A percentile compares a stretch with the other conserved stretches of the same genome.
Evolutionary conservation across 2,113 vertebrate species (phyloP).

Genomic region (Aspiorhynchus laticeps): DNA sequence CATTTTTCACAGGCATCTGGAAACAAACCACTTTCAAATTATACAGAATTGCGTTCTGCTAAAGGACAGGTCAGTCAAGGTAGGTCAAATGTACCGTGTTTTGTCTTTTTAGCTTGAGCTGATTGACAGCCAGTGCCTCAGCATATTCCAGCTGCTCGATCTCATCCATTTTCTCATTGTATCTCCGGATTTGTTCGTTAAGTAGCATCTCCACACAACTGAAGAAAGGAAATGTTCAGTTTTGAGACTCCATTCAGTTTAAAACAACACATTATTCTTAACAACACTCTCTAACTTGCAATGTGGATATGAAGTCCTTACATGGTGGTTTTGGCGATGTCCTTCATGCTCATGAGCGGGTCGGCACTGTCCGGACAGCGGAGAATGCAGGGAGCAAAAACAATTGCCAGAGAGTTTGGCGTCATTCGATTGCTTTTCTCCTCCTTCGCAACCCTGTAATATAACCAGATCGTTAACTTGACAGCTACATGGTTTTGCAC

Average conservation of each 20-base stretch:
- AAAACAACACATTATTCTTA: not conserved
- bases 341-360: constrained; percentile 95
- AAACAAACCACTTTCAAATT: not conserved
- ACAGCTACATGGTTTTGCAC: not conserved
- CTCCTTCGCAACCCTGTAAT: constrained; percentile 86
- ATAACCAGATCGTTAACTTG: not conserved
- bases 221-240: not conserved
- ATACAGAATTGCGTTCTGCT: not conserved
- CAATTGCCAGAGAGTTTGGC: constrained; percentile 90
- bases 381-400: constrained; percentile 94
- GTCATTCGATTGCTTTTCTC: constrained; percentile 96
- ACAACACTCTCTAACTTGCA: not conserved
- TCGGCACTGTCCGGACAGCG: constrained; percentile 91
- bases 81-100: constrained; percentile 76
- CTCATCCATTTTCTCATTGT: constrained; percentile 94
- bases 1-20: not conserved
- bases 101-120: constrained; percentile 87
- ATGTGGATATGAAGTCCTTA: constrained; percentile 70
- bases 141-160: constrained; percentile 94
- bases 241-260: not conserved
- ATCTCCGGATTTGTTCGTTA: constrained; percentile 91
- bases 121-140: constrained; percentile 85
- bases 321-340: constrained; percentile 94
- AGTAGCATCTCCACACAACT: constrained; percentile 97
- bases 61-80: not conserved